phyloP scores from a whole-genome alignment of 2,113 vertebrate species.

The Axis porcinus region DNA sequence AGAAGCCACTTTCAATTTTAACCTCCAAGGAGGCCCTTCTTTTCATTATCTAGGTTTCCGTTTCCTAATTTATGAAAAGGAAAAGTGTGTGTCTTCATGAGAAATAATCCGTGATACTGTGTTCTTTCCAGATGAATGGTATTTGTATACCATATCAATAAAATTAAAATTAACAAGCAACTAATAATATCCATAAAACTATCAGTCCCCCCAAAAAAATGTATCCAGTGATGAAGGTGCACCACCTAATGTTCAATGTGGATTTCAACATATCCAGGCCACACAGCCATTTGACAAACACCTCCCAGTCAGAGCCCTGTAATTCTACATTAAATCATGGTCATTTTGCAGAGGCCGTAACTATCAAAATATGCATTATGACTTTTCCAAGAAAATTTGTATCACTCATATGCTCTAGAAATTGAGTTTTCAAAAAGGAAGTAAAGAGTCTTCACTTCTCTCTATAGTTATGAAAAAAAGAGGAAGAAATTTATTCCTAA shows the following conservation, averaged over 20 bases:
- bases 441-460: not conserved
- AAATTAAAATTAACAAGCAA: not conserved
- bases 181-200: not conserved
- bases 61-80: not conserved
- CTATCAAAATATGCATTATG: not conserved
- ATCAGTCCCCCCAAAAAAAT: not conserved
- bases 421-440: not conserved
- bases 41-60: not conserved
- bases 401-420: not conserved
- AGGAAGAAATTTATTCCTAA: not conserved
- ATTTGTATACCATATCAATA: not conserved
- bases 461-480: not conserved
- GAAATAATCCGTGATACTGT: not conserved
- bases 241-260: slow-evolving; percentile 73
- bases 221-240: not conserved
- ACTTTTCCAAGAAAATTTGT: not conserved
- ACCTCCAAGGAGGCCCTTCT: not conserved
- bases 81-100: not conserved
- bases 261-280: not conserved
- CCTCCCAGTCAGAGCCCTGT: not conserved
- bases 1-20: not conserved
- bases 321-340: not conserved
- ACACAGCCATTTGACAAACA: not conserved
- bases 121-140: not conserved
- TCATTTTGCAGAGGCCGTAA: not conserved